Base-by-base conservation (phyloP, 2,113 vertebrate species). In the Nothoprocta perdicaria region DNA sequence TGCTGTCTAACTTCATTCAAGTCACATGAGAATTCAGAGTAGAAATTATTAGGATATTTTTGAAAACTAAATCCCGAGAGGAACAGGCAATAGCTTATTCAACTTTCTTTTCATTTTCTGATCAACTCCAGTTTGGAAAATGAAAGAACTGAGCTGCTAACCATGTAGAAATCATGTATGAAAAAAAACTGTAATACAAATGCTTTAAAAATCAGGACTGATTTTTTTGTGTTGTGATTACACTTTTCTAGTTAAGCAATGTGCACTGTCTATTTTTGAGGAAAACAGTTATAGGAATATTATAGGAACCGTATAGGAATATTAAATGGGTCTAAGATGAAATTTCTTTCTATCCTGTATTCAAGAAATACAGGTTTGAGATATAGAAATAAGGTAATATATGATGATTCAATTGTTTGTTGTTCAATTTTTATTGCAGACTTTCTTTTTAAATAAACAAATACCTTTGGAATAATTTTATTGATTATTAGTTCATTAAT, bases 371-470 rank as follows among this genome's bases (percentile, higher is more conserved):
- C 11, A 48, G 10, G 21, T 10, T 80, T 83, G 9, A 48, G 79
- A 2, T 80, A 55, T 67, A 15, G 87, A 67, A 89, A 67, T 86
- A 62, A 66, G 45, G 73, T 58, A 0, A 7, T 89, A 3, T 78
- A 80, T 48, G 48, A 21, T 48, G 48, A 21, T 48, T 48, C 21
- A 22, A 23, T 48, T 48, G 21, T 48, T 46, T 48, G 21, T 48
- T 48, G 19, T 48, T 90, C 5, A 4, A 12, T 66, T 53, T 86
- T 76, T 84, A 40, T 6, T 18, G 80, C 50, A 67, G 10, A 57
- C 67, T 84, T 63, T 83, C 16, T 75, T 90, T 89, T 89, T 85
- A 48, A 79, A 76, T 1, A 92, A 95, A 95, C 89, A 85, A 94
- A 89, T 75, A 24, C 4, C 7, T 89, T 92, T 91, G 46, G n/a